phyloP scores from a whole-genome alignment of 2,888 invertebrate genomes.

The Microctonus aethiopoides region DNA sequence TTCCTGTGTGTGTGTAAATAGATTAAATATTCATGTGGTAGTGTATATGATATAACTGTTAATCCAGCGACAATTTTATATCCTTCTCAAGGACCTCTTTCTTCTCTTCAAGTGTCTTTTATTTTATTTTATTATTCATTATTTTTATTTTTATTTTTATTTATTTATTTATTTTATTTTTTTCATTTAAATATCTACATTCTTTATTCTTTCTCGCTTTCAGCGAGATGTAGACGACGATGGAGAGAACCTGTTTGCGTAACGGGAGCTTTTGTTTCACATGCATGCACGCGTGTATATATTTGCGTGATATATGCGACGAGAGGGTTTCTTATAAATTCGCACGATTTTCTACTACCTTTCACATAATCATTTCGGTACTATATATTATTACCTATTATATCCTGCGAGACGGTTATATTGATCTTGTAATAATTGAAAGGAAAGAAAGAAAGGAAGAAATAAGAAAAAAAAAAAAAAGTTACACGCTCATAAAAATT shows the following conservation, averaged over 20 bases:
- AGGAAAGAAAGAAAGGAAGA: background rate
- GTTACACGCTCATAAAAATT: background rate
- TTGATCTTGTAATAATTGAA: slow-evolving; percentile 12
- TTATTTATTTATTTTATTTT: background rate
- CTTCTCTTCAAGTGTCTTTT: background rate
- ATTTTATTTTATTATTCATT: background rate
- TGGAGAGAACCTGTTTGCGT: slow-evolving; percentile 27
- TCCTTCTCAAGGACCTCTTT: background rate
- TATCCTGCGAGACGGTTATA: slow-evolving; percentile 7
- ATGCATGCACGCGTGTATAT: slow-evolving; percentile 3
- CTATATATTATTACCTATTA: slow-evolving; percentile 4
- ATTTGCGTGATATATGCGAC: slow-evolving; percentile 6
- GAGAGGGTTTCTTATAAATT: slow-evolving; percentile 14
- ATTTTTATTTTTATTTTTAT: background rate
- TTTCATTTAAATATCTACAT: background rate
- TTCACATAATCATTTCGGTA: slow-evolving; percentile 35
- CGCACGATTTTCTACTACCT: slow-evolving; percentile 32
- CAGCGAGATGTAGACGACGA: slow-evolving; percentile 12
- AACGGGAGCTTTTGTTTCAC: slow-evolving; percentile 35
- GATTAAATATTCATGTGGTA: slow-evolving; percentile 1
- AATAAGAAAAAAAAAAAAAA: too few relatives aligned
- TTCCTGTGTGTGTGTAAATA: background rate
- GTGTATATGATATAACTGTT: slow-evolving; percentile 33
- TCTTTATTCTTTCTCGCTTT: slow-evolving; percentile 1
- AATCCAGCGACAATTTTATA: slow-evolving; percentile 27